Conservation (phyloP, 2,888 invertebrate genomes). For the Fragum whitleyi region DNA sequence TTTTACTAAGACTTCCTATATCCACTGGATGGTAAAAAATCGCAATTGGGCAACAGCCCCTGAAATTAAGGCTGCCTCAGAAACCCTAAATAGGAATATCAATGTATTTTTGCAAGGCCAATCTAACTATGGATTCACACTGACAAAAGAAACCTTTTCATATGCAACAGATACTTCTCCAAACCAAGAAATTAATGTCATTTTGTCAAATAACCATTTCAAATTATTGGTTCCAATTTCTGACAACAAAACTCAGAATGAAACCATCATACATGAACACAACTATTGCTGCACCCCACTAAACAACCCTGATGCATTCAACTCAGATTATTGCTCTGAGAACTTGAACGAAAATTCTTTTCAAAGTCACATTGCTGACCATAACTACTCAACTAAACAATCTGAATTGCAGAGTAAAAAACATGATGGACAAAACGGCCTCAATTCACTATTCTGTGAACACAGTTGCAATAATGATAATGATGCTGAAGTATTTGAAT, state of each 20-base stretch:
- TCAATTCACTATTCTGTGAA: no score
- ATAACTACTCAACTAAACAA: no score
- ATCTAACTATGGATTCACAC: neutral
- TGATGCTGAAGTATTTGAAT: no score
- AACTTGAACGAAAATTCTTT: no score
- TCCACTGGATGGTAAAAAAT: slow-evolving; percentile 13
- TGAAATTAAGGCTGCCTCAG: slow-evolving; percentile 44
- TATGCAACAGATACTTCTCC: neutral
- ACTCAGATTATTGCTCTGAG: no score
- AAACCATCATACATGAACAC: neutral
- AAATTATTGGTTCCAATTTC: neutral
- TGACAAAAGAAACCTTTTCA: neutral
- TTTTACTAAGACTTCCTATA: neutral
- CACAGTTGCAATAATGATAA: no score
- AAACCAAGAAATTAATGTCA: neutral
- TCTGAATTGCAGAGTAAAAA: no score
- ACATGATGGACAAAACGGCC: no score
- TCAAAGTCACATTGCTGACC: no score
- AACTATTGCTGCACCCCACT: neutral
- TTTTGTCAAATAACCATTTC: neutral
- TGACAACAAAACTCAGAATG: neutral
- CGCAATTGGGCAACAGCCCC: slow-evolving; percentile 33
- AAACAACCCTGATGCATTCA: no score
- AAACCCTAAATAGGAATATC: slow-evolving; percentile 26
- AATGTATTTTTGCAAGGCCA: slow-evolving; percentile 12